Base-by-base conservation (phyloP, 1,140 invertebrate species). In the Drosophila aff. region DNA sequence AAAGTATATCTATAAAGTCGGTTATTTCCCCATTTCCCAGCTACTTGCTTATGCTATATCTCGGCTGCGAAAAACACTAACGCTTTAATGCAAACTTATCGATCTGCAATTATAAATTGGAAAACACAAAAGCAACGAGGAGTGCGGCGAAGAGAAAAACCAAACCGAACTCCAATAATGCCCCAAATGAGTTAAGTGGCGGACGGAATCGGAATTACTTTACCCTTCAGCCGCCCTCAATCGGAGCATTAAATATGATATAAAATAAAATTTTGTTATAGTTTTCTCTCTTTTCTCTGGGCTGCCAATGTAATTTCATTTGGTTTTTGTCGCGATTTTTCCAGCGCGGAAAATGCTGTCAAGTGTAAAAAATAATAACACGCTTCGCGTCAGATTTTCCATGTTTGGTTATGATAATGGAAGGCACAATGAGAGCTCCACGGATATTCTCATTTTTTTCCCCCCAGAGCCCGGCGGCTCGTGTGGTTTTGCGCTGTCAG, bases 371-470 rank as follows among this genome's bases (percentile, higher is more conserved):
- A 71, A 82, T 82, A 86, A 82, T 68, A 86, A 76, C 83, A 79
- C 71, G 79, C 79, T 67, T 79, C 76, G 82, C 80, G 72, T 72
- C 82, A 86, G 82, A 86, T 87, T 87, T 82, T 86, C 76, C 65
- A 82, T 87, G 75, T 80, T 72, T 77, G 65, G 79, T 76, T 87
- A 82, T 87, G 76, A 79, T 82, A 85, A 85, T 85, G 82, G 78
- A 85, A 82, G 31, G 31, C 69, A 72, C 76, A 79, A 82, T 79
- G 83, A 71, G 76, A 62, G 69, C 49, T 33, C 26, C 23, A 9
- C 41, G 67, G 63, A 57, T 78, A 52, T 55, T 31, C 33, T 68
- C 16, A 18, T 61, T 36, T 66, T 66, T 81, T 85, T 50, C 36
- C 57, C 49, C 50, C 26, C 58, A 7, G 36, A 41, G n/a, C 58